phyloP scores from a whole-genome alignment of 2,113 vertebrate genomes.

The Hippocampus guttulatus region DNA sequence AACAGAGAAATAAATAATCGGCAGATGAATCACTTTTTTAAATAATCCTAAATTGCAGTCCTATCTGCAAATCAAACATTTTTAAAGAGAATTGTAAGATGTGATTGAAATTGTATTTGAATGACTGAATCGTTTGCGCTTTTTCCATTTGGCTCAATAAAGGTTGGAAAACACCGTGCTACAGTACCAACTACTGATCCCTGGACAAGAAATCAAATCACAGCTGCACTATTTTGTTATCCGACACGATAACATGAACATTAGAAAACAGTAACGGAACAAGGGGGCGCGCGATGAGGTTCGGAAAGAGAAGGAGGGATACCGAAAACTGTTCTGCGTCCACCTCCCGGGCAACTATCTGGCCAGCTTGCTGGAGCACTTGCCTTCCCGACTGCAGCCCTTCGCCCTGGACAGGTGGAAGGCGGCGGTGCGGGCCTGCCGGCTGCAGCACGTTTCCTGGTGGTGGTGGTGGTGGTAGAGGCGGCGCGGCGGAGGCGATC shows the following conservation, averaged over 20 bases:
- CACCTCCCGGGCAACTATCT: conserved; percentile 78
- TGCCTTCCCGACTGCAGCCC: conserved; percentile 78
- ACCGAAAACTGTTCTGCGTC: conserved; percentile 5
- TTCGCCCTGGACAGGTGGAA: conserved; percentile 75
- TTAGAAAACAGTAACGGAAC: conserved; percentile 3
- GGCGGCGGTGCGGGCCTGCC: conserved; percentile 78
- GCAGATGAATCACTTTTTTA: too few relatives aligned
- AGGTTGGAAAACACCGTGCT: conserved; percentile 10
- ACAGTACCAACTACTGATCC: conserved; percentile 5
- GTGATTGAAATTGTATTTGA: background rate
- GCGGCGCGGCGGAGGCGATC: conserved; percentile 88
- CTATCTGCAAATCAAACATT: background rate
- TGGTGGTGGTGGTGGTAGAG: conserved; percentile 82
- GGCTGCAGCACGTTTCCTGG: conserved; percentile 85
- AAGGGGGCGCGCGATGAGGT: conserved; percentile 9
- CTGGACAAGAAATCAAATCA: conserved; percentile 10
- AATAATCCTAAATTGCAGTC: too few relatives aligned
- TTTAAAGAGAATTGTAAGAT: background rate
- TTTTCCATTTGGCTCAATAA: background rate
- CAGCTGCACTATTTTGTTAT: conserved; percentile 14
- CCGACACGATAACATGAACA: background rate
- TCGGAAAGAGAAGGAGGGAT: conserved; percentile 11
- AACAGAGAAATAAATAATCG: too few relatives aligned
- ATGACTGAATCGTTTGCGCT: too few relatives aligned
- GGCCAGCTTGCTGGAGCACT: conserved; percentile 91